phyloP scores from a whole-genome alignment of 2,797 vertebrate genomes.

The Dicrostonyx torquatus region DNA sequence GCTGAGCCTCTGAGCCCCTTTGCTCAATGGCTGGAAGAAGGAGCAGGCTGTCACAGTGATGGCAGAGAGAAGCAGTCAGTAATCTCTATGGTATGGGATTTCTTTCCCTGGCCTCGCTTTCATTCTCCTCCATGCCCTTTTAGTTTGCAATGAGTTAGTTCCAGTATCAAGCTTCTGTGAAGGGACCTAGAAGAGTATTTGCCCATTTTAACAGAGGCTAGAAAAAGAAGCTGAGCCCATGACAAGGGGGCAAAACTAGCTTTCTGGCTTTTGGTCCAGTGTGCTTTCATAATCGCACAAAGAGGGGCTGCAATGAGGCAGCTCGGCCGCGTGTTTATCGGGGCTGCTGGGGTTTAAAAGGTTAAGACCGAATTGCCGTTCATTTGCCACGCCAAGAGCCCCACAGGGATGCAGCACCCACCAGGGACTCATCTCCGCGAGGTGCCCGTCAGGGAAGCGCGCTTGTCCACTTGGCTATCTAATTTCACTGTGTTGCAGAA shows the following conservation, averaged over 20 bases:
- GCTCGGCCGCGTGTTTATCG: neutral
- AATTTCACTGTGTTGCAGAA: neutral
- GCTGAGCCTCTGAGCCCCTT: neutral
- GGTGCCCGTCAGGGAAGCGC: neutral
- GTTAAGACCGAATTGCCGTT: neutral
- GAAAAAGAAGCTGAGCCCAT: neutral
- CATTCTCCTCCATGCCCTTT: neutral
- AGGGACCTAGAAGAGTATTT: neutral
- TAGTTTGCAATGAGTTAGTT: neutral
- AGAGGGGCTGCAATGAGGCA: neutral
- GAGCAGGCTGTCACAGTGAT: neutral
- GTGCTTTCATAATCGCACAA: neutral
- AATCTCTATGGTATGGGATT: neutral
- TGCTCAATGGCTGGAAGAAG: neutral
- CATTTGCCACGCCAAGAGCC: neutral
- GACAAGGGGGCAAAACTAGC: neutral
- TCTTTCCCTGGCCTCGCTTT: neutral
- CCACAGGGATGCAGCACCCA: no score
- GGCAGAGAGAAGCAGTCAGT: neutral
- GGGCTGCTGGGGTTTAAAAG: neutral
- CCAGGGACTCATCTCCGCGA: neutral
- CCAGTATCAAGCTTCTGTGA: neutral
- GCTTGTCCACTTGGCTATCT: neutral
- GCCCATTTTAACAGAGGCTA: neutral
- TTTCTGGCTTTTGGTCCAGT: neutral